These are phyloP conservation scores for Stomatorhinus walkeri DNA, from an alignment of 2,797 vertebrate species.

Conservation along the genomic window DNA sequence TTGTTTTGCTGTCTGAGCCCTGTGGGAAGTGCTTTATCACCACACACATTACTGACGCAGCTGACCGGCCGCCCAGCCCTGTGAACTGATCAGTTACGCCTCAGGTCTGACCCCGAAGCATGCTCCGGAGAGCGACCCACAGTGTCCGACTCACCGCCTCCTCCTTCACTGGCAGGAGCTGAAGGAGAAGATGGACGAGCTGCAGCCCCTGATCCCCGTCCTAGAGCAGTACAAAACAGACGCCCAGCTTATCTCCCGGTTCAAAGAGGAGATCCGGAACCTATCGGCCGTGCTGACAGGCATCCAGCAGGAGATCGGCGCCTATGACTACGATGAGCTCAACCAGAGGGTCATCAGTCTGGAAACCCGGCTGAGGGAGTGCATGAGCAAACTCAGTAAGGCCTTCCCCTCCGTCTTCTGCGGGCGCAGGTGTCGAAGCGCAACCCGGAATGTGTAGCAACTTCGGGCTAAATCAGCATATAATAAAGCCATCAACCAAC, in stretches of 20 bases:
- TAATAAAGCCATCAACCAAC: not conserved
- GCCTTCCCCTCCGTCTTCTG: not conserved
- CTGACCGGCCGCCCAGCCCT: not conserved
- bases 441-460: not conserved
- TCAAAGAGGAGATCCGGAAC: slow-evolving; percentile 80
- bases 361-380: slow-evolving; percentile 82
- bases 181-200: slow-evolving; percentile 87
- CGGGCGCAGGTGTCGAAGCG: not conserved
- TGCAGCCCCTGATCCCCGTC: slow-evolving; percentile 78
- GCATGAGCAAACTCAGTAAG: slow-evolving; percentile 88
- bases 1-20: not conserved
- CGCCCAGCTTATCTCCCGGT: slow-evolving; percentile 72
- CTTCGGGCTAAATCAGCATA: slow-evolving; percentile 1
- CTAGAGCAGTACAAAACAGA: slow-evolving; percentile 84
- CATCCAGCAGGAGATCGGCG: slow-evolving; percentile 85
- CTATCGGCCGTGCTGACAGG: slow-evolving; percentile 72
- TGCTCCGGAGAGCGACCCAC: not conserved
- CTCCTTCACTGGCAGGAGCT: slow-evolving; percentile 66
- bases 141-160: not conserved
- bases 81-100: not conserved
- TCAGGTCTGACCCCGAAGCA: not conserved
- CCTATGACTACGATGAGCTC: slow-evolving; percentile 84
- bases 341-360: slow-evolving; percentile 79
- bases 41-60: not conserved
- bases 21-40: not conserved